Evolutionary conservation across 2,113 vertebrate species (phyloP).

Genomic region (Zingel zingel): DNA sequence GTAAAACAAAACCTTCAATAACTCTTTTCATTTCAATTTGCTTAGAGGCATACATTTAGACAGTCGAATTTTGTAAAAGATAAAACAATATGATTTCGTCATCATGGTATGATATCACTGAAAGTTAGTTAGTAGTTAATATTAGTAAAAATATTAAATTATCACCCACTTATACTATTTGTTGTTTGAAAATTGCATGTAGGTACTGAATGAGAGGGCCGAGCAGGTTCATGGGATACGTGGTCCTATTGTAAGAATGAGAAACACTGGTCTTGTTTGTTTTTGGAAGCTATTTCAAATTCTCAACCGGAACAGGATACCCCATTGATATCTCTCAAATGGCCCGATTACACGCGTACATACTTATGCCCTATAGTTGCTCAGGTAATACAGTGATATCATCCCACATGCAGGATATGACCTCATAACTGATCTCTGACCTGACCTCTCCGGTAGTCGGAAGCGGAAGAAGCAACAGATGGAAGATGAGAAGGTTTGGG

Average conservation of each 20-base stretch:
- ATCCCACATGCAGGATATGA: constrained; percentile 41
- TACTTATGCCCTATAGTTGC: not conserved
- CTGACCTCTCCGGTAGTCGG: constrained; percentile 43
- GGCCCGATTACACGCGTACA: not conserved
- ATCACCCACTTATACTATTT: not conserved
- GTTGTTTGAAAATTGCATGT: no score
- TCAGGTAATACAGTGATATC: constrained; percentile 34
- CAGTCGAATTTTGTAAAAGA: not conserved
- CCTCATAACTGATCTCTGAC: constrained; percentile 50
- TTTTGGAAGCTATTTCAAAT: constrained; percentile 1
- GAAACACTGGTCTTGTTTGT: not conserved
- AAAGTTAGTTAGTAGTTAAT: not conserved
- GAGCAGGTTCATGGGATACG: not conserved
- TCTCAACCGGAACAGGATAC: no score
- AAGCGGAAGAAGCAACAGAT: constrained; percentile 69
- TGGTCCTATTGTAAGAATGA: not conserved
- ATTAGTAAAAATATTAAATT: not conserved
- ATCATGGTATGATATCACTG: not conserved
- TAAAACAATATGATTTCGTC: no score
- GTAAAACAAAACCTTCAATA: not conserved
- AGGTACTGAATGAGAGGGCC: no score
- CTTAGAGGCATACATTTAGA: not conserved
- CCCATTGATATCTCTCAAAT: not conserved
- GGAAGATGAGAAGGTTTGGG: constrained; percentile 47
- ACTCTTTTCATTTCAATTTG: not conserved